phyloP scores from a whole-genome alignment of 1,140 invertebrate species.

The Pseudomyrmex concolor region DNA sequence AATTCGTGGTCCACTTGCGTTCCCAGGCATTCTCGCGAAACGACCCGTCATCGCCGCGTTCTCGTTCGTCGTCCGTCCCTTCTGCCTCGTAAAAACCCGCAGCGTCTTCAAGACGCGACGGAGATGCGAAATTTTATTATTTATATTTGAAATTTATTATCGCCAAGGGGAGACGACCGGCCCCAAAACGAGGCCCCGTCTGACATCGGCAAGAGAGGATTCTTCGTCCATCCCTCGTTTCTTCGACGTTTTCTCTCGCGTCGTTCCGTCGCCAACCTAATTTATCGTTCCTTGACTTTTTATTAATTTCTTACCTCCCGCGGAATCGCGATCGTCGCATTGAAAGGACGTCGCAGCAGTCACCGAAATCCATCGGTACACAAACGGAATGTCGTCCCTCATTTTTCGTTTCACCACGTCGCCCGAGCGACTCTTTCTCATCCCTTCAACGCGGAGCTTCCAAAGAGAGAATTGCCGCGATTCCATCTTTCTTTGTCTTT shows the following conservation, averaged over 20 bases:
- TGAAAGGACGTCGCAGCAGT: slow-evolving; percentile 67
- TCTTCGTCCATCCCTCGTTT: slow-evolving; percentile 5
- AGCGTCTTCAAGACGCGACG: slow-evolving; percentile 59
- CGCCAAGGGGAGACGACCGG: slow-evolving; percentile 63
- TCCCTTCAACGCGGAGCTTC: slow-evolving; percentile 49
- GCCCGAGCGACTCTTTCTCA: not conserved
- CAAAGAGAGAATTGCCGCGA: slow-evolving; percentile 7
- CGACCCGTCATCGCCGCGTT: slow-evolving; percentile 34
- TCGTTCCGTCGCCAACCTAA: slow-evolving; percentile 80
- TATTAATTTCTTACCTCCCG: slow-evolving; percentile 84
- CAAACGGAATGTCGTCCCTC: slow-evolving; percentile 75
- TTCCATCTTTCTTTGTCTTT: slow-evolving; percentile 35
- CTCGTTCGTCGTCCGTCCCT: slow-evolving; percentile 23
- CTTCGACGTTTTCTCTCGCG: slow-evolving; percentile 66
- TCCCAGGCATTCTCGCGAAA: slow-evolving; percentile 48
- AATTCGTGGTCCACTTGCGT: slow-evolving; percentile 40
- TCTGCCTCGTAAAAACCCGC: slow-evolving; percentile 76
- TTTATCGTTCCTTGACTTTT: slow-evolving; percentile 85
- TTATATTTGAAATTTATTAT: slow-evolving; percentile 84
- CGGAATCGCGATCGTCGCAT: slow-evolving; percentile 76
- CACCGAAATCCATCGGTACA: slow-evolving; percentile 72
- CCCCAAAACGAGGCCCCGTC: not conserved
- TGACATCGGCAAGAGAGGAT: not conserved
- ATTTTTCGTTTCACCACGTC: slow-evolving; percentile 68
- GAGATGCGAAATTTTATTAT: slow-evolving; percentile 81